Base-by-base conservation (phyloP, 2,888 invertebrate genomes). In the Sylvicola cinctus region DNA sequence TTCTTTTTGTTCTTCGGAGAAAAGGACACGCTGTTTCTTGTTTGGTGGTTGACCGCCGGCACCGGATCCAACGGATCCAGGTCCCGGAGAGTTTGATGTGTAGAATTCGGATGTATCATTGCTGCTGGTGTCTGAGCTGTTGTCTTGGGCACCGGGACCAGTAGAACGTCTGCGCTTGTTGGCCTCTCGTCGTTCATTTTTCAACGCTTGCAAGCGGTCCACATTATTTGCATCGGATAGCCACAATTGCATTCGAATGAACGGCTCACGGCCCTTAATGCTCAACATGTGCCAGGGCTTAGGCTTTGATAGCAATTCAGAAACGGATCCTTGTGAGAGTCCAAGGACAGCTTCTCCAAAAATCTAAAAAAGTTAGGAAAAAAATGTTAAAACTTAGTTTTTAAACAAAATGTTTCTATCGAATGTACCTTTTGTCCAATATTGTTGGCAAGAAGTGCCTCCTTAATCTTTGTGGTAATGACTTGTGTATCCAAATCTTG, bases 211-310 rank as follows among this genome's bases (percentile, higher is more conserved):
- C 33, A 95, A 66, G 35, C 87, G 72, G 51, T 95, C 93, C 36
- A 95, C 76, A 55, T 93, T 95, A 55, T 88, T 83, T 8, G 90
- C 78, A 52, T 96, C 95, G 46, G 85, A 83, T 23, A 95, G 66
- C 96, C 96, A 96, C 40, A 93, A 58, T 52, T 95, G 93, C 91
- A 91, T 91, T 34, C 90, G 66, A 43, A 91, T 88, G 59, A 91
- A 91, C 0, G 91, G 90, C 51, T 96, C 96, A 20, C 95, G 68
- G 1, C 96, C 96, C 55, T 95, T 95, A 53, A 93, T 90, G 52
- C 91, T 93, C 35, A 96, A 68, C 91, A 95, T 91, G 53, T 91
- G 91, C 95, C 96, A 96, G 0, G 95, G 95, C 50, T 96, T 96
- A 4, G 96, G 96, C 55, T 95, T 95, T 39, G 93, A 91, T 6